These are phyloP conservation scores for Tetragonula carbonaria DNA, from an alignment of 2,888 invertebrate species.

Conservation along the genomic window DNA sequence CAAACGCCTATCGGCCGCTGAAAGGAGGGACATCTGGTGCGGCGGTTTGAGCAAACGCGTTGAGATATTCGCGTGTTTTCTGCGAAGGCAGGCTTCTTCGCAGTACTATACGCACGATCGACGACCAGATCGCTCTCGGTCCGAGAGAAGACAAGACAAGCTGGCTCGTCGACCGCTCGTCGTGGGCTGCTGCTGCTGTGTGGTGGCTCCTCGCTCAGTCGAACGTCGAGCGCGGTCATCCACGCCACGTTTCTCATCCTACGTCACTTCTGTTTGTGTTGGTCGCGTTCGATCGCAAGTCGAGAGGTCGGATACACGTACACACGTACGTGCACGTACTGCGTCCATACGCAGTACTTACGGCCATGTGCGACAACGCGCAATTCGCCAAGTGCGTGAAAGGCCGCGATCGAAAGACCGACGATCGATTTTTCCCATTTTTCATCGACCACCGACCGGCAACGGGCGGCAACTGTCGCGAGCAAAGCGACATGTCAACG, in stretches of 20 bases:
- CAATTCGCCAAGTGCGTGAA: not conserved
- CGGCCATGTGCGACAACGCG: not conserved
- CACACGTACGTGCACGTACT: not conserved
- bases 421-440: not conserved
- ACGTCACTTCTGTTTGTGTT: not conserved
- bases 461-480: not conserved
- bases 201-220: slow-evolving; percentile 25
- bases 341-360: no score
- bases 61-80: not conserved
- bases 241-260: slow-evolving; percentile 17
- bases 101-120: not conserved
- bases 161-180: slow-evolving; percentile 9
- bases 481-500: slow-evolving; percentile 24
- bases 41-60: slow-evolving; percentile 55
- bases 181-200: not conserved
- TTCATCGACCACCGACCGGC: not conserved
- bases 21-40: slow-evolving; percentile 20
- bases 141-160: slow-evolving; percentile 1
- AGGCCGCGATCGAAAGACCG: not conserved
- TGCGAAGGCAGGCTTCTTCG: not conserved
- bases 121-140: slow-evolving; percentile 27
- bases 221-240: slow-evolving; percentile 40
- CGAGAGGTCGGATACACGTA: no score
- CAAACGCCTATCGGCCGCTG: slow-evolving; percentile 26
- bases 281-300: not conserved